These are phyloP conservation scores for Coelopa frigida DNA, from an alignment of 1,140 invertebrate species.

Conservation along the genomic window DNA sequence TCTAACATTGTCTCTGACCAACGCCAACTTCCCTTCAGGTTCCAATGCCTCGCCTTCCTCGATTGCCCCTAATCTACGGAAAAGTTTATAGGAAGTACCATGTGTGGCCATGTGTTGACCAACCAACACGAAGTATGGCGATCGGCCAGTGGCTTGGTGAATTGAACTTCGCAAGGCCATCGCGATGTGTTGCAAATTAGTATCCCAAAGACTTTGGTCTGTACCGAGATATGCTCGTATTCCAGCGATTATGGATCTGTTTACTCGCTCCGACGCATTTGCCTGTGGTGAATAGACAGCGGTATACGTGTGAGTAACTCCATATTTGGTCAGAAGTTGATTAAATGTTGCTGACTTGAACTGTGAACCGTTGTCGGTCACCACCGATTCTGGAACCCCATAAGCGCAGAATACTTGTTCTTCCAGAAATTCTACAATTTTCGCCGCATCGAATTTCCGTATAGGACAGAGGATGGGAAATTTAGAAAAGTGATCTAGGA, in stretches of 20 bases:
- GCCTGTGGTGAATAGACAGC: constrained; percentile 5
- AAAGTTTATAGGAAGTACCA: too few species aligned
- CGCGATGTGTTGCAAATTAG: too few species aligned
- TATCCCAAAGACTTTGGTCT: constrained; percentile 7
- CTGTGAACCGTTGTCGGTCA: constrained; percentile 3
- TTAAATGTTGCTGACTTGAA: not conserved
- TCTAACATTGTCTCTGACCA: too few species aligned
- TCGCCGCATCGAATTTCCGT: not conserved
- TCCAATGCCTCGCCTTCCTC: too few species aligned
- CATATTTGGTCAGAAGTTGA: not conserved
- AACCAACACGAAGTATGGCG: too few species aligned
- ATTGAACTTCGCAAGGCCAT: too few species aligned
- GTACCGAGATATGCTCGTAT: not conserved
- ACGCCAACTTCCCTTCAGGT: too few species aligned
- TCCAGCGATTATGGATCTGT: constrained; percentile 2
- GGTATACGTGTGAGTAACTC: constrained; percentile 2
- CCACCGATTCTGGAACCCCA: constrained; percentile 5
- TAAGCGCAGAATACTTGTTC: constrained; percentile 2
- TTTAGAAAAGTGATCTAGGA: constrained; percentile 1
- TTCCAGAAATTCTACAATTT: constrained; percentile 5
- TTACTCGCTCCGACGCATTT: constrained; percentile 10
- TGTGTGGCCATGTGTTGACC: too few species aligned
- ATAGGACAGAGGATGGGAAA: not conserved
- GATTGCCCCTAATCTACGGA: too few species aligned
- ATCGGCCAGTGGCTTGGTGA: too few species aligned